These are phyloP conservation scores for Hippocampus zosterae DNA, from an alignment of 2,113 vertebrate genomes.

Conservation along the genomic window DNA sequence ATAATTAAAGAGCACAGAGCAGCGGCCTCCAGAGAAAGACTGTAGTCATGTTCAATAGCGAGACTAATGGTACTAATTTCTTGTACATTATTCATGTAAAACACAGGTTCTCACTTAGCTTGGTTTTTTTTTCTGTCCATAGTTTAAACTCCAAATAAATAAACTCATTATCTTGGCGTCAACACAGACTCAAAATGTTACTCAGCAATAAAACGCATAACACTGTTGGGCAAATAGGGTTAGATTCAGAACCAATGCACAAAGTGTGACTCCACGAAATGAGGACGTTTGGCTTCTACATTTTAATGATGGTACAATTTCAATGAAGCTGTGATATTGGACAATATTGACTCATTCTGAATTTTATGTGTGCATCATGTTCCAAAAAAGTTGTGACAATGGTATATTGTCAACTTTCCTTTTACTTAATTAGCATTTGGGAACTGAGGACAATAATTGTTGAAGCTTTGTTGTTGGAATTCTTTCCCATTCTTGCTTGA, in stretches of 20 bases:
- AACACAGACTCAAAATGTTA: slow-evolving; percentile 25
- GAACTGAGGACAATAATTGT: too few species aligned
- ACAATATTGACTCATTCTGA: too few species aligned
- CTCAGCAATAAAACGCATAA: not conserved
- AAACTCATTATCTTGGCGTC: slow-evolving; percentile 5
- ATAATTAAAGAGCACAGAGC: slow-evolving; percentile 76
- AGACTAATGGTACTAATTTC: slow-evolving; percentile 75
- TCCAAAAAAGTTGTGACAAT: too few species aligned
- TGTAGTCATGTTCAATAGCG: slow-evolving; percentile 70
- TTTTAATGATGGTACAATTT: too few species aligned
- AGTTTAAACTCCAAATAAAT: not conserved
- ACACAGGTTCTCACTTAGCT: slow-evolving; percentile 58
- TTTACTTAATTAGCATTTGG: too few species aligned
- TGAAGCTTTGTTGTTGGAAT: too few species aligned
- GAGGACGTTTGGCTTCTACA: too few species aligned
- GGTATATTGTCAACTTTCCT: too few species aligned
- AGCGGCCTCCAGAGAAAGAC: slow-evolving; percentile 64
- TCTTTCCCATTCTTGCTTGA: too few species aligned
- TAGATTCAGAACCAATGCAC: not conserved
- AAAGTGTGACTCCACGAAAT: too few species aligned
- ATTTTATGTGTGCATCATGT: too few species aligned
- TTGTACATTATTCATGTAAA: slow-evolving; percentile 75
- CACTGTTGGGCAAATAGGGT: not conserved
- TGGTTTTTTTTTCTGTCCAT: slow-evolving; percentile 39
- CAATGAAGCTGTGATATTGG: too few species aligned